These are phyloP conservation scores for Capitulum mitella DNA, from an alignment of 2,888 invertebrate species.

Conservation along the genomic window DNA sequence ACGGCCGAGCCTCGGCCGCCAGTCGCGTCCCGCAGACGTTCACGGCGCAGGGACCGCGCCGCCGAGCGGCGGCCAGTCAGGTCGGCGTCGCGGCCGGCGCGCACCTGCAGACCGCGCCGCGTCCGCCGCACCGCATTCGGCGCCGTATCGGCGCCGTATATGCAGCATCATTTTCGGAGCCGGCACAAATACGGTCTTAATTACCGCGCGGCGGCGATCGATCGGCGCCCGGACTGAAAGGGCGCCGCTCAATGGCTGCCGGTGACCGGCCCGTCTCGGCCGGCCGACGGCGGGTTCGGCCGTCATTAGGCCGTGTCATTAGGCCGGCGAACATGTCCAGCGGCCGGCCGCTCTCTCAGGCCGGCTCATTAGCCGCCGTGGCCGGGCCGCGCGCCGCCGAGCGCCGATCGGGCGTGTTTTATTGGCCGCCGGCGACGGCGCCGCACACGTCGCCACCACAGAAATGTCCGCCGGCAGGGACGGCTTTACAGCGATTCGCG, in stretches of 20 bases:
- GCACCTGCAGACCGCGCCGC: not conserved
- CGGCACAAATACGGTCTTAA: not conserved
- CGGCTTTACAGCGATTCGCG: too few species aligned
- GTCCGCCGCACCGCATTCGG: not conserved
- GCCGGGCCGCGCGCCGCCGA: not conserved
- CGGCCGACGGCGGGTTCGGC: not conserved
- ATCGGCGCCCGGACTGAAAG: not conserved
- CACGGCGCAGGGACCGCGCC: too few species aligned
- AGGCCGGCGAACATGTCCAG: constrained; percentile 4
- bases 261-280: not conserved
- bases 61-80: too few species aligned
- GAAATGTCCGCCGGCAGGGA: not conserved
- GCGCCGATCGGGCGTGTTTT: too few species aligned
- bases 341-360: too few species aligned
- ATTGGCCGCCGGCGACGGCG: not conserved
- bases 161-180: constrained; percentile 11
- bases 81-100: too few species aligned
- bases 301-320: not conserved
- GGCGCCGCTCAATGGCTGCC: not conserved
- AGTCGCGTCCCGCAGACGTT: too few species aligned
- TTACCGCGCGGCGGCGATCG: not conserved
- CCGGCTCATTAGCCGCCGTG: not conserved
- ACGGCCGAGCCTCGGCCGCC: too few species aligned
- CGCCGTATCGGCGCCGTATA: not conserved
- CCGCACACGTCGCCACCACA: not conserved